phyloP scores from a whole-genome alignment of 2,888 invertebrate genomes.

The Crepidodera aurea region DNA sequence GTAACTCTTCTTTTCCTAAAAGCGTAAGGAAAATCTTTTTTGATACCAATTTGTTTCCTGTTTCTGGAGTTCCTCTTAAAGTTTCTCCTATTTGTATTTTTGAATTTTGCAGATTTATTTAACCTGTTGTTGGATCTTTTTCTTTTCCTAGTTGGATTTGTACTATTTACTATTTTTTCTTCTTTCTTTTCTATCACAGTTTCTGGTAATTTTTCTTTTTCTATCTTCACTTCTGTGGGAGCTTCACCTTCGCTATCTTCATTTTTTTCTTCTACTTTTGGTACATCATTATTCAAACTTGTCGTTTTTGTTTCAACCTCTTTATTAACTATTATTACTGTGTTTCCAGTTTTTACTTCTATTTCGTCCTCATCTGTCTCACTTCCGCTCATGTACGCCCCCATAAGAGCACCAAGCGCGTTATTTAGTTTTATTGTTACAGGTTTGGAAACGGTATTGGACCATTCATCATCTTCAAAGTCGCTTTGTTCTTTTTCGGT shows the following conservation, averaged over 20 bases:
- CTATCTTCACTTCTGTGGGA: constrained; percentile 63
- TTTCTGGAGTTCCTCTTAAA: constrained; percentile 29
- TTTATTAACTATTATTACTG: background rate
- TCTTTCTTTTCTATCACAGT: constrained; percentile 27
- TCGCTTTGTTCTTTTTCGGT: constrained; percentile 48
- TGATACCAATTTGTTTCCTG: constrained; percentile 39
- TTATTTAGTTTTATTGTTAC: constrained; percentile 60
- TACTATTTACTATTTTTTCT: background rate
- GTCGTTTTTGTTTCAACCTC: background rate
- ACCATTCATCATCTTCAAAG: constrained; percentile 58
- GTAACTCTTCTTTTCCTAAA: constrained; percentile 62
- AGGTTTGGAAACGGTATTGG: constrained; percentile 4
- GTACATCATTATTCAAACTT: background rate
- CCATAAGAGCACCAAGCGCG: constrained; percentile 67
- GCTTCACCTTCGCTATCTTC: constrained; percentile 60
- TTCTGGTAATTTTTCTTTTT: constrained; percentile 47
- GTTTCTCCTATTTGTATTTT: constrained; percentile 14
- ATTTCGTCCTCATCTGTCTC: constrained; percentile 39
- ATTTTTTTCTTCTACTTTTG: background rate
- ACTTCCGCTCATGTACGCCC: constrained; percentile 68
- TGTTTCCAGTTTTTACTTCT: background rate
- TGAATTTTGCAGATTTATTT: constrained; percentile 23
- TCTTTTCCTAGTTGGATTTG: constrained; percentile 28
- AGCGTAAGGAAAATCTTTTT: constrained; percentile 46
- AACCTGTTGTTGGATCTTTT: constrained; percentile 21